A percentile compares a stretch with the other conserved stretches of the same genome.
phyloP scores from a whole-genome alignment of 2,888 invertebrate species.

The Netelia melanura region DNA sequence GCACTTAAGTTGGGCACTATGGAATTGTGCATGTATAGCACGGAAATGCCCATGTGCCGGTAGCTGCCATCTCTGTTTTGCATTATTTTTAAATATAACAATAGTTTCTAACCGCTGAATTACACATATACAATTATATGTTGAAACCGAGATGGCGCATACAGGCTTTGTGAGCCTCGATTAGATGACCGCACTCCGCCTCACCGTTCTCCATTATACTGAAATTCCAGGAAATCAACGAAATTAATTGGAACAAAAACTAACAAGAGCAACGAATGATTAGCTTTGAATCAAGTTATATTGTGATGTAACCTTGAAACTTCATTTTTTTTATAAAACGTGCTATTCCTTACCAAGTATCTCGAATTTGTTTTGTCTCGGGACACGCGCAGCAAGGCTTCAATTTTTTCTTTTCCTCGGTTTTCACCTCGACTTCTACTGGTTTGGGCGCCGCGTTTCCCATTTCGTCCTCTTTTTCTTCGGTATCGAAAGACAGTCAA shows the following conservation, averaged over 20 bases:
- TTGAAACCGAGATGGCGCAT: conserved; percentile 99
- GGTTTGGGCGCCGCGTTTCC: conserved; percentile 86
- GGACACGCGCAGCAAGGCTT: conserved; percentile 99
- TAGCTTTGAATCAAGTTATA: neutral
- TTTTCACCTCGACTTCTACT: conserved; percentile 77
- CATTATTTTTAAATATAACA: conserved; percentile 32
- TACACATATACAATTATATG: conserved; percentile 87
- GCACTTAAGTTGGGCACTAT: conserved; percentile 41
- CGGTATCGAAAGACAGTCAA: neutral
- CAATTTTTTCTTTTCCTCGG: conserved; percentile 90
- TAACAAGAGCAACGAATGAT: neutral
- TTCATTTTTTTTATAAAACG: neutral
- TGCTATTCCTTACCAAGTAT: conserved; percentile 91
- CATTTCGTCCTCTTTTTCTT: conserved; percentile 82
- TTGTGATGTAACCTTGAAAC: conserved; percentile 57
- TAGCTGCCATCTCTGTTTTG: conserved; percentile 10
- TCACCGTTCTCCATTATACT: conserved; percentile 97
- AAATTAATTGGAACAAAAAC: no score
- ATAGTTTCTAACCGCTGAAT: conserved; percentile 37
- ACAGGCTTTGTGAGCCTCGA: conserved; percentile 98
- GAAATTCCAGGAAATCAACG: conserved; percentile 82
- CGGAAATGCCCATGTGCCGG: neutral
- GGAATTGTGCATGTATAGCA: neutral
- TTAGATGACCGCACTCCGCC: conserved; percentile 94
- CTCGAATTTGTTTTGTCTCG: conserved; percentile 95